Conservation (phyloP, 2,888 invertebrate species). For the Pheosia gnoma region DNA sequence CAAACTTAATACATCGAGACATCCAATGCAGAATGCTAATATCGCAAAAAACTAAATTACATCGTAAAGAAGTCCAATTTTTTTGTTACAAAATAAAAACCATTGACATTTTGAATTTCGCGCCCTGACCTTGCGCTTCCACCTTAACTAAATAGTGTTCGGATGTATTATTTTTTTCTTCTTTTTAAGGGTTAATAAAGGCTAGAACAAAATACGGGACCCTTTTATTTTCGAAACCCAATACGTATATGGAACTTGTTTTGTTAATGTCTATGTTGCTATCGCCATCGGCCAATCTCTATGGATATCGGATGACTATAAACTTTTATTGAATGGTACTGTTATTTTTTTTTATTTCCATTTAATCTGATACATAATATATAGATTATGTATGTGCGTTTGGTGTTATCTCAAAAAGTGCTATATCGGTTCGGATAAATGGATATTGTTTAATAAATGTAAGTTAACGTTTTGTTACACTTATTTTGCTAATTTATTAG, state of each 20-base stretch:
- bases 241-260: slow-evolving; percentile 15
- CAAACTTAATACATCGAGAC: too few species aligned
- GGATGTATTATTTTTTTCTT: too few species aligned
- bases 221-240: neutral
- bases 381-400: slow-evolving; percentile 16
- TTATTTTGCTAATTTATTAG: too few species aligned
- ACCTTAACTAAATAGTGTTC: too few species aligned
- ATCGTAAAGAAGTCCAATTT: too few species aligned
- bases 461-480: too few species aligned
- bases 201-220: slow-evolving; percentile 8
- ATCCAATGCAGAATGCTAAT: too few species aligned
- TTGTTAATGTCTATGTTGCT: slow-evolving; percentile 15
- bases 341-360: slow-evolving; percentile 10
- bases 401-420: slow-evolving; percentile 15
- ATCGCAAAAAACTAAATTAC: too few species aligned
- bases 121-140: too few species aligned
- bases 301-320: slow-evolving; percentile 27
- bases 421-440: slow-evolving; percentile 17
- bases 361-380: slow-evolving; percentile 17
- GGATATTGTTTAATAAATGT: neutral
- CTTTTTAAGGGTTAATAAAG: neutral
- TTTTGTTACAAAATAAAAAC: too few species aligned
- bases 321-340: slow-evolving; percentile 19
- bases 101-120: too few species aligned
- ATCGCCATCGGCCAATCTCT: slow-evolving; percentile 19